A percentile compares a stretch with the other conserved stretches of the same genome.
These are phyloP conservation scores for Notodromas monacha DNA, from an alignment of 2,888 invertebrate genomes.

Conservation along the genomic window DNA sequence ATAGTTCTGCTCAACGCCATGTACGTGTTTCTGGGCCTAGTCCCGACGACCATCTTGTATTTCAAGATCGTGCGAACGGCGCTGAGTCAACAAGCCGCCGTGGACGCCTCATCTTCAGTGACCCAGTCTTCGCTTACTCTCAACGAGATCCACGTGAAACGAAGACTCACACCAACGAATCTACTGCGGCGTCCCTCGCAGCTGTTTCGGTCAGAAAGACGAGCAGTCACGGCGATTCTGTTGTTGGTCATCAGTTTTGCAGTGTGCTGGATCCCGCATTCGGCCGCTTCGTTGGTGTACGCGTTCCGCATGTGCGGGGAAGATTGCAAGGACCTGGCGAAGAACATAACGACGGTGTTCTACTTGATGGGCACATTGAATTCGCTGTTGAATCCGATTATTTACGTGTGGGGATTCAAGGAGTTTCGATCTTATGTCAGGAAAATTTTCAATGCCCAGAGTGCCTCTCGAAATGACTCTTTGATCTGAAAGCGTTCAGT, in stretches of 20 bases:
- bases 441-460: too few species aligned
- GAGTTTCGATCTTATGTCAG: too few species aligned
- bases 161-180: too few species aligned
- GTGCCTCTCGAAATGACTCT: too few species aligned
- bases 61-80: neutral
- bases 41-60: neutral
- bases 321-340: neutral
- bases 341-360: neutral
- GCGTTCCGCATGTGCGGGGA: neutral
- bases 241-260: neutral
- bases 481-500: too few species aligned
- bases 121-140: too few species aligned
- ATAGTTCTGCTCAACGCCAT: neutral
- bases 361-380: neutral
- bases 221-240: neutral
- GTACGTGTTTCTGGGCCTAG: neutral
- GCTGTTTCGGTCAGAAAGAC: too few species aligned
- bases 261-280: neutral
- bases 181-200: too few species aligned
- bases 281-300: neutral
- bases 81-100: neutral
- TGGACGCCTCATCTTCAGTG: neutral
- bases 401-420: conserved; percentile 1
- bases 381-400: neutral
- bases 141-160: too few species aligned